Evolutionary conservation across 2,888 invertebrate genomes (phyloP).

Genomic region (Lithophane ornitopus): DNA sequence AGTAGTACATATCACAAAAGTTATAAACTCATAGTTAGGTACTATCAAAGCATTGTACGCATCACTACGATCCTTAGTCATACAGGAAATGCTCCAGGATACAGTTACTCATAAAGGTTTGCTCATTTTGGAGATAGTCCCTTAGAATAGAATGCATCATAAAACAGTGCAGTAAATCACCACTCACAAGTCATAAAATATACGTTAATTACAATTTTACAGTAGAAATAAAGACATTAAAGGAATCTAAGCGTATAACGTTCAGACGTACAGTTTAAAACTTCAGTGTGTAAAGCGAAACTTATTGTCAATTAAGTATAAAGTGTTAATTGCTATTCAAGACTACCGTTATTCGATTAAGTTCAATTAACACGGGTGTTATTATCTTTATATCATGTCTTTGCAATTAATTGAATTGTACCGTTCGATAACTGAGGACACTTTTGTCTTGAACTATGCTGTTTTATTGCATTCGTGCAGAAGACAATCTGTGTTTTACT

Average conservation of each 20-base stretch:
- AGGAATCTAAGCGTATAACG: neutral
- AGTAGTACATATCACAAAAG: conserved; percentile 19
- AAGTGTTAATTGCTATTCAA: conserved; percentile 39
- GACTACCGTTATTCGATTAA: conserved; percentile 57
- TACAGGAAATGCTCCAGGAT: conserved; percentile 25
- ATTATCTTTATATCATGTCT: conserved; percentile 38
- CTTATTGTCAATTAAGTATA: conserved; percentile 42
- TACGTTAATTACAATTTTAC: conserved; percentile 2
- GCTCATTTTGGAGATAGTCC: conserved; percentile 23
- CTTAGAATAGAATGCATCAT: neutral
- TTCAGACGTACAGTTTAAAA: conserved; percentile 42
- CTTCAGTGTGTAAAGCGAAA: conserved; percentile 30
- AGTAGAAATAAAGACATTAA: conserved; percentile 32
- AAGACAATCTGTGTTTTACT: neutral
- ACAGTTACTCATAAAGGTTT: conserved; percentile 27
- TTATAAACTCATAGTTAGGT: conserved; percentile 7
- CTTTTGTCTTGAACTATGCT: conserved; percentile 15
- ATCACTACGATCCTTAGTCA: neutral
- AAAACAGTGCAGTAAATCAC: conserved; percentile 29
- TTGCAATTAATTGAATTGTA: conserved; percentile 33
- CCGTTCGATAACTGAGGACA: conserved; percentile 33
- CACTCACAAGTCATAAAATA: conserved; percentile 24
- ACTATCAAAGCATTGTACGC: conserved; percentile 16
- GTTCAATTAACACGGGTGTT: conserved; percentile 46
- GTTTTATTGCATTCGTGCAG: neutral